Evolutionary conservation across 1,140 invertebrate genomes (phyloP), one percentile per base, ranked within the genome.

Genomic region (Pectinophora gossypiella): DNA sequence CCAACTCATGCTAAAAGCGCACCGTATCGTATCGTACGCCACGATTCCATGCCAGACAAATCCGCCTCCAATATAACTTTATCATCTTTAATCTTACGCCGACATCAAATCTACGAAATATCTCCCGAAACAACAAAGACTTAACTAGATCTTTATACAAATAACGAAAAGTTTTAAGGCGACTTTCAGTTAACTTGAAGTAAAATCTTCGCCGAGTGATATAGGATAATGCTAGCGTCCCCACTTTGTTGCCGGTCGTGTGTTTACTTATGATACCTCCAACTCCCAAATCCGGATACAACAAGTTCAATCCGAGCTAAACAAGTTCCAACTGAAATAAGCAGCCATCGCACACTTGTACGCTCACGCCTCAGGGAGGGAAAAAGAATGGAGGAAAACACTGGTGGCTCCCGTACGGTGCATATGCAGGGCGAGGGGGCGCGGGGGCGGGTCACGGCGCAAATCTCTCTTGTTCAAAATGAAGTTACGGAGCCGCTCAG

Each of bases 301-400:
- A 72, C 64, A 67, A 76, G 59, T 82, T 75, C 72, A 69, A 74
- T 72, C 54, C 68, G 53, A 43, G 59, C 64, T 75, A 74, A 85
- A 79, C 70, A 81, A 80, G 72, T 83, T 78, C 51, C 64, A 69
- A 75, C 50, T 68, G 62, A 73, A 76, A 79, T 81, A 81, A 77
- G 71, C 76, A 73, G 61, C 64, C 61, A 63, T 57, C 66, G 64
- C 66, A 68, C 68, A 71, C 64, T 72, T 73, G 76, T 79, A 69
- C 61, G 66, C 64, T 75, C 61, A 65, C 68, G 69, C 73, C 62
- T 61, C 58, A 56, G 69, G 72, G 65, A 56, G 69, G 72, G 65
- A 68, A 62, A 68, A 72, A 68, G 59, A 72, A 76, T 67, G 64
- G 72, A 74, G 64, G 59, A 45, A 67, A 62, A 51, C 52, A 59